phyloP scores from a whole-genome alignment of 2,113 vertebrate species.

The Etheostoma cragini region DNA sequence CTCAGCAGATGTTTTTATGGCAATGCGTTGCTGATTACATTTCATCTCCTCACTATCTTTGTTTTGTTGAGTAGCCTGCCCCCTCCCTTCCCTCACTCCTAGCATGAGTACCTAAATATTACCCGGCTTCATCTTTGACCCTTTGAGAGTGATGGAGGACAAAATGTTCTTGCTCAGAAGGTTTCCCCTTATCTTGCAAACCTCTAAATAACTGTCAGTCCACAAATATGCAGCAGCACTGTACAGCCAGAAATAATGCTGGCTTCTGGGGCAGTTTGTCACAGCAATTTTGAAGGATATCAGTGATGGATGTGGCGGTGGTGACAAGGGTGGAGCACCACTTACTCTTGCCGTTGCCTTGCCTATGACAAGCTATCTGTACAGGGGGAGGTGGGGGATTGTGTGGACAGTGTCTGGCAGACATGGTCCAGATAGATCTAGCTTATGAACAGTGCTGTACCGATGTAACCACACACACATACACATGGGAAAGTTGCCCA shows the following conservation, averaged over 20 bases:
- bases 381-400: constrained; percentile 19
- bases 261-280: constrained; percentile 75
- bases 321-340: constrained; percentile 52
- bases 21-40: neutral
- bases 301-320: constrained; percentile 66
- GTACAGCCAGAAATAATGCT: constrained; percentile 59
- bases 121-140: constrained; percentile 22
- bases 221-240: constrained; percentile 62
- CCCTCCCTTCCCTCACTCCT: neutral
- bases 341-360: constrained; percentile 65
- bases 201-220: constrained; percentile 45
- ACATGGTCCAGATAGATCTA: constrained; percentile 34
- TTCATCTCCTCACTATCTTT: neutral
- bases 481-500: constrained; percentile 16
- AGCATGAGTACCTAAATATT: neutral
- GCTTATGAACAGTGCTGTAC: constrained; percentile 2
- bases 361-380: constrained; percentile 60
- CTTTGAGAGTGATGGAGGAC: constrained; percentile 26
- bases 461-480: constrained; percentile 7
- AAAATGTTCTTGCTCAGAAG: constrained; percentile 46
- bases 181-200: constrained; percentile 63
- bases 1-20: constrained; percentile 5
- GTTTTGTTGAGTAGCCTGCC: neutral
- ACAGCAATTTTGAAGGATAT: constrained; percentile 63
- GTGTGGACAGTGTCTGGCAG: constrained; percentile 22